phyloP scores from a whole-genome alignment of 1,140 invertebrate genomes.

The Thereuonema tuberculata region DNA sequence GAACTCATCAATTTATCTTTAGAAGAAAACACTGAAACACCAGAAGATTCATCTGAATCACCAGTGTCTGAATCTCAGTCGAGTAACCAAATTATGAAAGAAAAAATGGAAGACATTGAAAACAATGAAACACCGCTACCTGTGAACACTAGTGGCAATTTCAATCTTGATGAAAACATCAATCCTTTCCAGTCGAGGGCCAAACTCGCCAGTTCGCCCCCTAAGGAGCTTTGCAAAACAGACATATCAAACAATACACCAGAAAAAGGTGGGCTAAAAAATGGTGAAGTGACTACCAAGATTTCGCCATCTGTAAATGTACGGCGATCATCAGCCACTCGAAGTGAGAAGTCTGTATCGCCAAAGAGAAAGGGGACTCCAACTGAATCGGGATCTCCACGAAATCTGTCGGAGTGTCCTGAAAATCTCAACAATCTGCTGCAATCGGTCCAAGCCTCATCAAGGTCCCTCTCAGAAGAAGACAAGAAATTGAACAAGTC shows the following conservation, averaged over 20 bases:
- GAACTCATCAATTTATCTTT: conserved; percentile 2
- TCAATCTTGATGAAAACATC: neutral
- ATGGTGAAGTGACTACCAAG: neutral
- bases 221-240: neutral
- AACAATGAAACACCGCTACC: neutral
- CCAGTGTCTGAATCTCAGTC: too few relatives aligned
- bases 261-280: neutral
- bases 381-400: too few relatives aligned
- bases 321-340: neutral
- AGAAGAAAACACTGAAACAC: neutral
- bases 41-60: too few relatives aligned
- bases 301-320: neutral
- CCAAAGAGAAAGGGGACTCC: neutral
- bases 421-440: too few relatives aligned
- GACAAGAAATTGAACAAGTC: too few relatives aligned
- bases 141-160: neutral
- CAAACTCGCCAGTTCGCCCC: neutral
- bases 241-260: neutral
- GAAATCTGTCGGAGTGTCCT: too few relatives aligned
- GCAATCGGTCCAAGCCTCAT: too few relatives aligned
- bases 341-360: neutral
- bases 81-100: conserved; percentile 8
- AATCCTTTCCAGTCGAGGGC: conserved; percentile 3
- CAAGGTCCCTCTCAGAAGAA: too few relatives aligned
- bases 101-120: conserved; percentile 4